Conservation (phyloP, 2,888 invertebrate species). For the Polyploca ridens region DNA sequence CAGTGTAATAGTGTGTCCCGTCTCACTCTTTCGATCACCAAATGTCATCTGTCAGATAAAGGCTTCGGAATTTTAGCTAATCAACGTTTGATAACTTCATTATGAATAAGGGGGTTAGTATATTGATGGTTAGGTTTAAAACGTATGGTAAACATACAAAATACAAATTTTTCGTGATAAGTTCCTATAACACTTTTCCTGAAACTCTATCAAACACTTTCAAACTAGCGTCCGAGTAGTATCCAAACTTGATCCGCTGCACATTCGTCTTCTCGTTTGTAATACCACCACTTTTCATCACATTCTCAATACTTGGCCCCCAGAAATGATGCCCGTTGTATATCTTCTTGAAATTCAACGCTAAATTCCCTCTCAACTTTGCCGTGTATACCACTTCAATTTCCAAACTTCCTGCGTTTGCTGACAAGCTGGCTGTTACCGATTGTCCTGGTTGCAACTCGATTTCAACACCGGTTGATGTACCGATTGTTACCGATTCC, state of each 20-base stretch:
- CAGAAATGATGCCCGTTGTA: slow-evolving; percentile 65
- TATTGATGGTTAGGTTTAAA: too few relatives aligned
- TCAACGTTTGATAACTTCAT: too few relatives aligned
- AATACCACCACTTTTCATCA: slow-evolving; percentile 54
- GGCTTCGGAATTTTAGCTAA: too few relatives aligned
- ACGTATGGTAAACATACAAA: too few relatives aligned
- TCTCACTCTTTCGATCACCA: too few relatives aligned
- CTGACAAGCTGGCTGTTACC: slow-evolving; percentile 61
- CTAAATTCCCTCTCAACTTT: slow-evolving; percentile 61
- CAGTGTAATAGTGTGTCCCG: too few relatives aligned
- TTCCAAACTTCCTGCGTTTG: slow-evolving; percentile 57
- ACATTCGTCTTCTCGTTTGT: slow-evolving; percentile 46
- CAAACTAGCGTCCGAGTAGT: slow-evolving; percentile 59
- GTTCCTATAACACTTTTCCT: slow-evolving; percentile 24
- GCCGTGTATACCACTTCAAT: slow-evolving; percentile 58
- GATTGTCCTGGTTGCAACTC: slow-evolving; percentile 63
- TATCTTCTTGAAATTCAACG: slow-evolving; percentile 57
- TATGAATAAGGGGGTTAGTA: too few relatives aligned
- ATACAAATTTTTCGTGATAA: too few relatives aligned
- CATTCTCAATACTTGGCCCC: slow-evolving; percentile 54
- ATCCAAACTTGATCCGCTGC: slow-evolving; percentile 59
- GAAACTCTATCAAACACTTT: slow-evolving; percentile 62
- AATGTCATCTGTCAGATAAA: too few relatives aligned
- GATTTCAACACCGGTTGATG: slow-evolving; percentile 60
- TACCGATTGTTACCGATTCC: slow-evolving; percentile 58